A percentile compares a stretch with the other conserved stretches of the same genome.
Evolutionary conservation across 1,140 invertebrate genomes (phyloP).

Genomic region (Drosophila ohnishii): DNA sequence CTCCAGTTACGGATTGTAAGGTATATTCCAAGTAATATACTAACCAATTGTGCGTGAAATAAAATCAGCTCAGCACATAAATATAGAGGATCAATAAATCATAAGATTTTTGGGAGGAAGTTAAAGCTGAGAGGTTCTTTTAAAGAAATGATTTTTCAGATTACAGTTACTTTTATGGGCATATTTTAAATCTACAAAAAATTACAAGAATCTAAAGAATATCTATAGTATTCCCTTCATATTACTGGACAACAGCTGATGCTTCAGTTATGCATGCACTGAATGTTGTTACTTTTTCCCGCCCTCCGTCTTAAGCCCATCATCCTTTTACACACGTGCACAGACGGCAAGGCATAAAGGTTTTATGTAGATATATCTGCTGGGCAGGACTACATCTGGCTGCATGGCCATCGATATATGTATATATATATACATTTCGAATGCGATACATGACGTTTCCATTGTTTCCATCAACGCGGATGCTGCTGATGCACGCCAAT

Average conservation of each 20-base stretch:
- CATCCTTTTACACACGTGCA: constrained; percentile 18
- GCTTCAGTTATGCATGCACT: constrained; percentile 17
- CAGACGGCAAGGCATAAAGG: constrained; percentile 16
- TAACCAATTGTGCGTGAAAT: constrained; percentile 65
- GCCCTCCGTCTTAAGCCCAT: constrained; percentile 17
- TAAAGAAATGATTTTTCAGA: too few relatives aligned
- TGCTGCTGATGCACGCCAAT: constrained; percentile 71
- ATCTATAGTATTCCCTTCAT: not conserved
- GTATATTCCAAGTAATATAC: constrained; percentile 55
- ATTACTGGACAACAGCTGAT: constrained; percentile 6
- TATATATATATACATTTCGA: constrained; percentile 20
- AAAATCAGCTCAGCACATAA: constrained; percentile 21
- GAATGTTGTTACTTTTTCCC: constrained; percentile 4
- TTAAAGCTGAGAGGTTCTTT: not conserved
- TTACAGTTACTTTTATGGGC: too few relatives aligned
- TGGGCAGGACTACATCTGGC: constrained; percentile 1
- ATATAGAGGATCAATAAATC: constrained; percentile 34
- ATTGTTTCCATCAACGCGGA: constrained; percentile 74
- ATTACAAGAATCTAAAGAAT: not conserved
- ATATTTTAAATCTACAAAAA: too few relatives aligned
- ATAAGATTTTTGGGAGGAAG: not conserved
- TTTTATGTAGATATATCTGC: constrained; percentile 17
- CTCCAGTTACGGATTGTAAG: not conserved
- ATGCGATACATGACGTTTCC: constrained; percentile 69
- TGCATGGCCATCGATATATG: constrained; percentile 14